These are phyloP conservation scores for Philhelius pedissequus DNA, from an alignment of 2,888 invertebrate genomes.

Conservation along the genomic window DNA sequence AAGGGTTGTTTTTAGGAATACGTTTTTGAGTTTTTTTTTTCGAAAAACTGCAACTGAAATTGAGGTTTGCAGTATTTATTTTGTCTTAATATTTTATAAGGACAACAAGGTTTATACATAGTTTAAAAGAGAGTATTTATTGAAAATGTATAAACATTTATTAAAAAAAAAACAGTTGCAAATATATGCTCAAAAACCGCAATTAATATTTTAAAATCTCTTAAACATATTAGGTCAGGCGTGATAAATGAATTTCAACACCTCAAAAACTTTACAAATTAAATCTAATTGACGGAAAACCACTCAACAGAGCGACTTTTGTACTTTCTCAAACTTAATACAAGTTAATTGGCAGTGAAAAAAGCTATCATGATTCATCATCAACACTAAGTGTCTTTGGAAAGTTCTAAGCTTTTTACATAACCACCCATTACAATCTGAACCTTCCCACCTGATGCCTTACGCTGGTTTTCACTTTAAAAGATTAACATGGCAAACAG, in stretches of 20 bases:
- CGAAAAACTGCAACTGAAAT: no score
- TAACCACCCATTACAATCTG: neutral
- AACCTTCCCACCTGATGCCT: neutral
- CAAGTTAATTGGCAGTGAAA: slow-evolving; percentile 35
- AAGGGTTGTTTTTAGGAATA: no score
- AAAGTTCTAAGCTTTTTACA: neutral
- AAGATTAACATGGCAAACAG: slow-evolving; percentile 9
- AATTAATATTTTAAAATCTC: neutral
- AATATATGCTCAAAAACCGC: neutral
- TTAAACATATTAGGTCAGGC: neutral
- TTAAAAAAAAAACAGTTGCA: no score
- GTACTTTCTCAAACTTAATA: neutral
- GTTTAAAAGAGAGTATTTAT: no score
- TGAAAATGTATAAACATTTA: no score
- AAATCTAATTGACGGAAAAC: slow-evolving; percentile 29
- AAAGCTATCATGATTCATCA: slow-evolving; percentile 22
- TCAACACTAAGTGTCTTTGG: slow-evolving; percentile 15
- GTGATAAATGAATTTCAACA: neutral
- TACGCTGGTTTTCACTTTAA: neutral
- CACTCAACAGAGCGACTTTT: neutral
- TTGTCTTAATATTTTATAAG: no score
- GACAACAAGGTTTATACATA: no score
- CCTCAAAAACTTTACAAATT: neutral
- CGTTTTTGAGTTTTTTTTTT: no score
- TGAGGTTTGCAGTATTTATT: no score